These are phyloP conservation scores for Dreissena rostriformis DNA, from an alignment of 1,140 invertebrate species.

Conservation along the genomic window DNA sequence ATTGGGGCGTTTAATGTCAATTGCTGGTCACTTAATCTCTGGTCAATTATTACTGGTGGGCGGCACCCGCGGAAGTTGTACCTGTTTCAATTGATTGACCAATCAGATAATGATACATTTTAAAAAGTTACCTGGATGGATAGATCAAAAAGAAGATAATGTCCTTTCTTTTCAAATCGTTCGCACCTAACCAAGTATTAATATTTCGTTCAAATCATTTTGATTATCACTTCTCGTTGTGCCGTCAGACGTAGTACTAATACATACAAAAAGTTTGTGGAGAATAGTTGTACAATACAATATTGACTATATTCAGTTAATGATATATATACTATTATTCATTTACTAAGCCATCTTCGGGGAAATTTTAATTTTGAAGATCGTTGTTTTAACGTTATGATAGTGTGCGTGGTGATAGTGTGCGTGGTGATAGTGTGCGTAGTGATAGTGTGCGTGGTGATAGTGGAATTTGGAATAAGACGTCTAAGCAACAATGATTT, in stretches of 20 bases:
- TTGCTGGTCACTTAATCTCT: constrained; percentile 54
- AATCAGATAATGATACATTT: constrained; percentile 35
- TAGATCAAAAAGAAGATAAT: constrained; percentile 33
- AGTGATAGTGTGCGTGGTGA: too few relatives aligned
- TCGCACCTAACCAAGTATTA: constrained; percentile 24
- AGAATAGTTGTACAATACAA: background rate
- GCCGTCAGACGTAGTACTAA: background rate
- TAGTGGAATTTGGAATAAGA: too few relatives aligned
- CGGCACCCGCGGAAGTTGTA: constrained; percentile 33
- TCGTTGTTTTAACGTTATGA: too few relatives aligned
- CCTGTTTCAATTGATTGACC: constrained; percentile 44
- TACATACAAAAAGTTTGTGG: constrained; percentile 15
- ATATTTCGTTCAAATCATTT: background rate
- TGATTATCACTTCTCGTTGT: background rate
- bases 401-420: too few relatives aligned
- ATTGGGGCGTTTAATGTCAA: constrained; percentile 32
- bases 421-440: too few relatives aligned
- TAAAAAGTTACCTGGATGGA: constrained; percentile 34
- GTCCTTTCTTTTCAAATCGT: constrained; percentile 17
- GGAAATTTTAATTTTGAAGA: too few relatives aligned
- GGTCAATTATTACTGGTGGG: constrained; percentile 33
- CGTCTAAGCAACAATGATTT: too few relatives aligned
- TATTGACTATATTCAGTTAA: background rate
- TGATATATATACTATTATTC: background rate
- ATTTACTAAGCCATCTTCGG: too few relatives aligned